Evolutionary conservation across 1,140 invertebrate genomes (phyloP), one percentile per base, ranked within the genome.

Genomic region (Alviniconcha marisindica): DNA sequence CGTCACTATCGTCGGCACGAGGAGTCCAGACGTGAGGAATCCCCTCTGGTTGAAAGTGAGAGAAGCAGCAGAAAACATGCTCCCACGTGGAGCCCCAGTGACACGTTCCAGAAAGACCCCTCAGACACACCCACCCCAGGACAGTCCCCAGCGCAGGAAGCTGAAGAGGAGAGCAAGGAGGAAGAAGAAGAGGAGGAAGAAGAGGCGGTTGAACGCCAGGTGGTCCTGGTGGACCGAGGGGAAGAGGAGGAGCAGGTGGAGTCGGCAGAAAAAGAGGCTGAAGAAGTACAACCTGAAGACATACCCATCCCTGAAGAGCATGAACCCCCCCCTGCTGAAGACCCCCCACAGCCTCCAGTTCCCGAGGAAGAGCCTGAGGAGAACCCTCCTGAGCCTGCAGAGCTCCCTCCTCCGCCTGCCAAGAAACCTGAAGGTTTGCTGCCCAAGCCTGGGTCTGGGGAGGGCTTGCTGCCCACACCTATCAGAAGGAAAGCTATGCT

Each of bases 81-180:
- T 40, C 14, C 40, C 1, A 80, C 56, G 15, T 80, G 78, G 78
- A 80, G 78, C 40, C 78, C 78, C 1, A 80, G 60, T 69, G 78
- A 80, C n/a, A 80, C 78, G 21, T 66, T 66, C 60, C 56, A 60
- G 56, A 80, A 66, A 44, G 78, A 80, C 40, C 78, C 78, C 24
- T 80, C 78, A 66, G 78, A 80, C 24, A 66, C 78, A 0, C 56
- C 78, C 7, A 24, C 48, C 28, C 56, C 78, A 5, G 78, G 24
- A 15, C 33, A 33, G 4, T 80, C 78, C 21, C 56, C 78, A 40
- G 33, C 56, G 7, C 77, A 33, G n/a, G 36, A 80, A 44, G 15
- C 60, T n/a, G 78, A 44, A 1, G 56, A 60, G 42, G 78, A 28
- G 40, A 40, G 24, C 14, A 21, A 44, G 15, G 78, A 66, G 28